These are phyloP conservation scores for Microchrysa polita DNA, from an alignment of 2,888 invertebrate species.

Conservation along the genomic window DNA sequence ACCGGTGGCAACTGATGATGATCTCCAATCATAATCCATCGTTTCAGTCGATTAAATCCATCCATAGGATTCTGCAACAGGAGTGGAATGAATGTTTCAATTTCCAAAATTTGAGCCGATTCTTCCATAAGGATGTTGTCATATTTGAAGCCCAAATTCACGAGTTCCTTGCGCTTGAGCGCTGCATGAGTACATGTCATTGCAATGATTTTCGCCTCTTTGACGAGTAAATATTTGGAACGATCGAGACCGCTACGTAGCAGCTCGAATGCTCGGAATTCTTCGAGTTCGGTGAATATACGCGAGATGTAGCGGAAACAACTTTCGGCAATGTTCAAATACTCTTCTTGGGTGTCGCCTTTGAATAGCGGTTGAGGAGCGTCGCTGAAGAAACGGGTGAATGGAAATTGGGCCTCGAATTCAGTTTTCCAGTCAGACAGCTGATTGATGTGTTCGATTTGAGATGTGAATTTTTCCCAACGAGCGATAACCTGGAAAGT, in stretches of 20 bases:
- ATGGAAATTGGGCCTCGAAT: slow-evolving; percentile 88
- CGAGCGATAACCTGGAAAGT: slow-evolving; percentile 73
- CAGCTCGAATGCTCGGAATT: slow-evolving; percentile 97
- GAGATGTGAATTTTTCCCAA: slow-evolving; percentile 86
- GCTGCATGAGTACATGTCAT: slow-evolving; percentile 99
- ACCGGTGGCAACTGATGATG: slow-evolving; percentile 99
- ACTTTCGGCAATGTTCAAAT: slow-evolving; percentile 88
- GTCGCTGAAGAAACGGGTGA: slow-evolving; percentile 90
- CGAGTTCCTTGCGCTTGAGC: slow-evolving; percentile 93
- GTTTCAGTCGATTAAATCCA: slow-evolving; percentile 91
- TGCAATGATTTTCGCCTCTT: slow-evolving; percentile 99
- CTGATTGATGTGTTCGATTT: slow-evolving; percentile 54
- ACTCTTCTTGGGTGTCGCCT: slow-evolving; percentile 77
- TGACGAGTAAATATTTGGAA: slow-evolving; percentile 94
- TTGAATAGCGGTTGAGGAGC: slow-evolving; percentile 94
- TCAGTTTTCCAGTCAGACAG: slow-evolving; percentile 59
- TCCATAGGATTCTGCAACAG: slow-evolving; percentile 98
- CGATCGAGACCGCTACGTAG: slow-evolving; percentile 94
- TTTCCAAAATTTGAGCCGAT: slow-evolving; percentile 98
- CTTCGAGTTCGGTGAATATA: slow-evolving; percentile 96
- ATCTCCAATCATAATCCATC: slow-evolving; percentile 99
- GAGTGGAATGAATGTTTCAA: slow-evolving; percentile 98
- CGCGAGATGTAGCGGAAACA: slow-evolving; percentile 95
- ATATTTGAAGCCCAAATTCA: slow-evolving; percentile 94
- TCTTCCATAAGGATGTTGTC: slow-evolving; percentile 99